A percentile compares a stretch with the other conserved stretches of the same genome.
These are phyloP conservation scores for Panulirus ornatus DNA, from an alignment of 1,140 invertebrate genomes.

Conservation along the genomic window DNA sequence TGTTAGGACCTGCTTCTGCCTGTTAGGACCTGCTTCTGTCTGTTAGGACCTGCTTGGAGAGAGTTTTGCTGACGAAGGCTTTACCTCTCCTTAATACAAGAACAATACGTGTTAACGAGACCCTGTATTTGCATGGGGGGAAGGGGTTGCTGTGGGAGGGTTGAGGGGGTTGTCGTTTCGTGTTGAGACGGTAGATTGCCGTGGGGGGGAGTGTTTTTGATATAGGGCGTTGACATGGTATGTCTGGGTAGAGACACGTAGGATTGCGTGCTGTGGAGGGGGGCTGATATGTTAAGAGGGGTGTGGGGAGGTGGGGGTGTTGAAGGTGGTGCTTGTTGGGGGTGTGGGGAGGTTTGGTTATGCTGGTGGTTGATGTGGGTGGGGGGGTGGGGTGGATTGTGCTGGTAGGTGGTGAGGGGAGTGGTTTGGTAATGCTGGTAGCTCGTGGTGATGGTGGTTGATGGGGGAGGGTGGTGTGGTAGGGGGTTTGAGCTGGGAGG, in stretches of 20 bases:
- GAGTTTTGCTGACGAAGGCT: no score
- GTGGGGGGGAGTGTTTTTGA: background rate
- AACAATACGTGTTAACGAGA: no score
- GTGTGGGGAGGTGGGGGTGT: constrained; percentile 1
- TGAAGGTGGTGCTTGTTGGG: background rate
- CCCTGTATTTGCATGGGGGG: no score
- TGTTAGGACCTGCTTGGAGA: no score
- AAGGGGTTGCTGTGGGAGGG: background rate
- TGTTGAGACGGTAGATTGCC: no score
- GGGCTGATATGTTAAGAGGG: background rate
- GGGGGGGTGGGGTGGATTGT: background rate
- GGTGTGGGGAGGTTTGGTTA: background rate
- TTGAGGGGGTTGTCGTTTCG: no score
- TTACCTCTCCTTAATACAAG: no score
- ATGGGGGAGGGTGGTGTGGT: background rate
- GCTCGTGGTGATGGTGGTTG: background rate
- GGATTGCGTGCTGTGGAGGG: background rate
- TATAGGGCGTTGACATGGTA: background rate
- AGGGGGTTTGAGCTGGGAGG: background rate
- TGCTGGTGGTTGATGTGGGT: background rate
- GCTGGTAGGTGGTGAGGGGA: background rate
- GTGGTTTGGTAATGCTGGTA: background rate
- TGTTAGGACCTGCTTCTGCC: no score
- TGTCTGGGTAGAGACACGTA: background rate
- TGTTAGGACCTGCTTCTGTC: no score